These are phyloP conservation scores for Drymodes brunneopygia DNA, from an alignment of 2,113 vertebrate genomes.

Conservation along the genomic window DNA sequence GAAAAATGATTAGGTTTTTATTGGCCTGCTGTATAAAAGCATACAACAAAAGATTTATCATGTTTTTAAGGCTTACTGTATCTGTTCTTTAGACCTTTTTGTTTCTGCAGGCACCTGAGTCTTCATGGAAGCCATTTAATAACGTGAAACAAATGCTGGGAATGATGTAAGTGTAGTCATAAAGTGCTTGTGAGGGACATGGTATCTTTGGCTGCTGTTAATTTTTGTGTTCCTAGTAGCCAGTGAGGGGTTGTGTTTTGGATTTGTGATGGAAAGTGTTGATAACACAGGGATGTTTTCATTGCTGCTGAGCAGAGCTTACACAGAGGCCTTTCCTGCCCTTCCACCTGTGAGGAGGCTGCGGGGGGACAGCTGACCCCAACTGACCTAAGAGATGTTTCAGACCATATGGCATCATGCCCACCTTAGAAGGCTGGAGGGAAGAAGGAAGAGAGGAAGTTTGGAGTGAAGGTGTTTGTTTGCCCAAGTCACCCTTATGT, in stretches of 20 bases:
- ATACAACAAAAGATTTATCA: neutral
- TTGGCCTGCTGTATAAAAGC: neutral
- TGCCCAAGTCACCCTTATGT: neutral
- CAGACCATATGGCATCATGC: neutral
- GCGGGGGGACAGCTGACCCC: neutral
- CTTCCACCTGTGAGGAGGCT: rapidly evolving
- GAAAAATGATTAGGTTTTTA: neutral
- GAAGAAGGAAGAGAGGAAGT: neutral
- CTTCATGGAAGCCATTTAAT: neutral
- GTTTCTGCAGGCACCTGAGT: neutral
- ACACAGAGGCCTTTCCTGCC: neutral
- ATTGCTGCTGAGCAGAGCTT: neutral
- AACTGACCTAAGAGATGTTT: neutral
- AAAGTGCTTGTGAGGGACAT: neutral
- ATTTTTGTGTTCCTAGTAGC: neutral
- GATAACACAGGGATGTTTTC: neutral
- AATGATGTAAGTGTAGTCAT: neutral
- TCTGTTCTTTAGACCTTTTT: neutral
- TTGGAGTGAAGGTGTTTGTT: rapidly evolving
- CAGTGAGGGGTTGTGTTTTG: neutral
- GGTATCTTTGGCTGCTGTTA: neutral
- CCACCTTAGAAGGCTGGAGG: neutral
- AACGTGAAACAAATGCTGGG: neutral
- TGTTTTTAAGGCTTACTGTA: neutral
- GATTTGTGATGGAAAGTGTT: neutral